Evolutionary conservation across 2,797 vertebrate species (phyloP), one percentile per base, ranked within the genome.

Genomic region (Nasua narica): DNA sequence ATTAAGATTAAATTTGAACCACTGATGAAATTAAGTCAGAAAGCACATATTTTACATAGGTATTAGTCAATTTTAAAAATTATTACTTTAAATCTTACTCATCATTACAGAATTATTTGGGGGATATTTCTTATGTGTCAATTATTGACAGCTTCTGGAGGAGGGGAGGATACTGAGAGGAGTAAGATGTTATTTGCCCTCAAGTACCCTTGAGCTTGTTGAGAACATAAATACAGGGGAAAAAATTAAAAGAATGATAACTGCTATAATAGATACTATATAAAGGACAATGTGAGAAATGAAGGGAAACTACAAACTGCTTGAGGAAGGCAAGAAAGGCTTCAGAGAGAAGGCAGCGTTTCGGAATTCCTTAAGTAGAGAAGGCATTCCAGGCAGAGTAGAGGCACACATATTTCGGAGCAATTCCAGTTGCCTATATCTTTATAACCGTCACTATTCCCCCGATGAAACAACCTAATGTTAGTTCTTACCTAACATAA

Each of bases 81-180:
- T 96, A 74, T 90, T 76, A 70, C 50, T 95, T 93, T 82, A 77
- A 85, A 94, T 95, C 62, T 88, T 48, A 93, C 13, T 89, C 35
- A 91, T 67, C 40, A 77, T 90, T 27, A 74, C 3, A 78, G 81
- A 87, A 82, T 82, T 21, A 87, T 77, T 92, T 90, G 14, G 40
- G 40, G 13, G 21, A 5, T 86, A 89, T 81, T 89, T 89, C 65
- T 43, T 74, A n/a, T 35, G 25, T 85, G 56, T 65, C 84, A 88
- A 54, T 32, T 88, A 67, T 70, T 86, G 23, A 84, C 46, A 77
- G 56, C 50, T 93, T 93, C 56, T 81, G 78, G 78, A 93, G 35
- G 10, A 65, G 56, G 50, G 10, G 13, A 87, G 43, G 25, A 92
- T 78, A 77, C 27, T 58, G 69, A 83, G 35, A 18, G 85, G 50